Evolutionary conservation across 2,797 vertebrate species (phyloP).

Genomic region (Selene dorsalis): DNA sequence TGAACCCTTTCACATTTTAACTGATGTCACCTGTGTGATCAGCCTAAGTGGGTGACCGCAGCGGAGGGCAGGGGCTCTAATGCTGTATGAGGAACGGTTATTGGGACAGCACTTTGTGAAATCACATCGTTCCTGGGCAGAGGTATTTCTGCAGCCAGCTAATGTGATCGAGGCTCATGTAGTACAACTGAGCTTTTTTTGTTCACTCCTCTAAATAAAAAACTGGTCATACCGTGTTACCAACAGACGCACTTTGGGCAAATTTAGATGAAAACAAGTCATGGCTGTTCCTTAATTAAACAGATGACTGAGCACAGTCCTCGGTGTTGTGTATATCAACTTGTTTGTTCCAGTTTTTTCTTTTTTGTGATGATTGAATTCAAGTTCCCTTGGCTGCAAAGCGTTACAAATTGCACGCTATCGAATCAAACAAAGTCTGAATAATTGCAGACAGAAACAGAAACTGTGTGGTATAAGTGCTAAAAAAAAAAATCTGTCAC

Average conservation of each 20-base stretch:
- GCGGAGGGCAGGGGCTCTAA: neutral
- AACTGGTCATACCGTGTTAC: neutral
- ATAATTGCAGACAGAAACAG: neutral
- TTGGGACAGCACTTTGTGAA: neutral
- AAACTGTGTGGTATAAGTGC: neutral
- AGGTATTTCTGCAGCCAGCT: neutral
- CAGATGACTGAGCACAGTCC: neutral
- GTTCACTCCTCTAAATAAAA: neutral
- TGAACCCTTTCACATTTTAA: neutral
- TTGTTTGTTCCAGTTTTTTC: neutral
- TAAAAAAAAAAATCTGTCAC: neutral
- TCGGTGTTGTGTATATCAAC: neutral
- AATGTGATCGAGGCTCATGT: neutral
- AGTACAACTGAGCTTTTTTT: neutral
- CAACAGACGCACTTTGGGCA: neutral
- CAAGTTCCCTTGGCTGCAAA: neutral
- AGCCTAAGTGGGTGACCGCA: neutral
- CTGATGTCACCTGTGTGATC: constrained; percentile 6
- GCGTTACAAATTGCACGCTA: too few relatives aligned
- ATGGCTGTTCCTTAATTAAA: neutral
- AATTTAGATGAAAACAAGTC: neutral
- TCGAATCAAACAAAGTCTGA: neutral
- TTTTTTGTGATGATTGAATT: neutral
- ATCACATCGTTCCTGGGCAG: neutral
- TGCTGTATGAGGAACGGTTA: neutral